These are phyloP conservation scores for Malacoctenus gilli DNA, from an alignment of 2,797 vertebrate genomes.

Conservation along the genomic window DNA sequence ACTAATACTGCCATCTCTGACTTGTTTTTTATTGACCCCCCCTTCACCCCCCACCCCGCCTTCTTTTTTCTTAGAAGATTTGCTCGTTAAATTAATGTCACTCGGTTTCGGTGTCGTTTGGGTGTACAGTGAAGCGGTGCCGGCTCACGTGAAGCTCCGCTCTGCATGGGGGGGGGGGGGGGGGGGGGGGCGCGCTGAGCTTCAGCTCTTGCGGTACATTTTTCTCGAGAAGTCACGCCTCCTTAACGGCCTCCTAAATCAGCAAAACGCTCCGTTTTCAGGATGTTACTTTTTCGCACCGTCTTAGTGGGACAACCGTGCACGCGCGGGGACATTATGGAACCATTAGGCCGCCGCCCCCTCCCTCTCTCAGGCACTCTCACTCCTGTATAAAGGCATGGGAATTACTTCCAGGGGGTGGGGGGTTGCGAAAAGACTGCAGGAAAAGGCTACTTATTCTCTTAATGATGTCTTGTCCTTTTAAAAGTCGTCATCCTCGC, in stretches of 20 bases:
- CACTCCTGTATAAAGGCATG: conserved; percentile 81
- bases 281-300: conserved; percentile 66
- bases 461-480: conserved; percentile 85
- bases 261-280: conserved; percentile 62
- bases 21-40: too few relatives aligned
- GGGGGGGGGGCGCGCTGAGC: too few relatives aligned
- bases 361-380: conserved; percentile 80
- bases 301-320: conserved; percentile 76
- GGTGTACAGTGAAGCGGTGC: too few relatives aligned
- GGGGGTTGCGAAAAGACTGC: conserved; percentile 76
- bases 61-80: too few relatives aligned
- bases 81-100: conserved; percentile 69
- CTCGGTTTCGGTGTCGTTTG: conserved; percentile 59
- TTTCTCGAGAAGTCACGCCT: conserved; percentile 55
- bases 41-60: too few relatives aligned
- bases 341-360: conserved; percentile 81
- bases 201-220: conserved; percentile 28
- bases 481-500: conserved; percentile 83
- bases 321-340: conserved; percentile 80
- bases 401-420: conserved; percentile 77
- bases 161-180: too few relatives aligned
- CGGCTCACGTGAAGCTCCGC: too few relatives aligned
- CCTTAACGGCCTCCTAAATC: conserved; percentile 71
- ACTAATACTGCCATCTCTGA: too few relatives aligned
- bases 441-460: conserved; percentile 84